Percentiles rank a stretch among this genome's conserved stretches.
phyloP scores from a whole-genome alignment of 2,113 vertebrate genomes.

The Aspiorhynchus laticeps region DNA sequence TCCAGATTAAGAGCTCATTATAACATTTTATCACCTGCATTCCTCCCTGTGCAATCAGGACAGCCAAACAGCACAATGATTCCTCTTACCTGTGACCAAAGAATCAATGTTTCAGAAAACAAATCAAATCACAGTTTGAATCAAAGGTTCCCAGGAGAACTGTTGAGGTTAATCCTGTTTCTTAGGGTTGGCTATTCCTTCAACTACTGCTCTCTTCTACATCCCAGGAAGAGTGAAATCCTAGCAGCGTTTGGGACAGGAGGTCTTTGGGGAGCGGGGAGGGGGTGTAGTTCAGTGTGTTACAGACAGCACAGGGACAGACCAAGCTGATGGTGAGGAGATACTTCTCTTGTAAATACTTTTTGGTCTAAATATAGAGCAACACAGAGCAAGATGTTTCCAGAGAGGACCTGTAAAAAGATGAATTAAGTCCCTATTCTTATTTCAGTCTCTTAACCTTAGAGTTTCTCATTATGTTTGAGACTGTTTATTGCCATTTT shows the following conservation, averaged over 20 bases:
- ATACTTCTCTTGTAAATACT: slow-evolving; percentile 70
- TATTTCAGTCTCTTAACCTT: not conserved
- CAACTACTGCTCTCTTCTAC: slow-evolving; percentile 62
- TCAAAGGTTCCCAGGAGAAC: slow-evolving; percentile 49
- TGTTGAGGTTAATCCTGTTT: slow-evolving; percentile 55
- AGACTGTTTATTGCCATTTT: not conserved
- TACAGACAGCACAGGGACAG: slow-evolving; percentile 71
- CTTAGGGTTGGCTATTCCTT: slow-evolving; percentile 51
- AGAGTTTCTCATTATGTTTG: not conserved
- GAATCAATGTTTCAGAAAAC: slow-evolving; percentile 56
- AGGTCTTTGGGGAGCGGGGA: slow-evolving; percentile 50
- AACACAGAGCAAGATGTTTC: slow-evolving; percentile 56
- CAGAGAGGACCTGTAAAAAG: slow-evolving; percentile 25
- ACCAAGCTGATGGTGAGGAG: slow-evolving; percentile 71
- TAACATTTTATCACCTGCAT: slow-evolving; percentile 26
- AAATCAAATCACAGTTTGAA: slow-evolving; percentile 35
- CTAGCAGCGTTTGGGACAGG: slow-evolving; percentile 60
- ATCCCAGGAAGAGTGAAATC: slow-evolving; percentile 71
- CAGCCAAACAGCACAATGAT: slow-evolving; percentile 1
- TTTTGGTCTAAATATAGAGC: slow-evolving; percentile 79
- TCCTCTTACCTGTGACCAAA: slow-evolving; percentile 68
- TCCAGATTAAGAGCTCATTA: slow-evolving; percentile 28
- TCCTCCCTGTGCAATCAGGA: not conserved
- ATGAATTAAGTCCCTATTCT: not conserved
- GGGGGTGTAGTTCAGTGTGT: slow-evolving; percentile 62